A percentile compares a stretch with the other conserved stretches of the same genome.
Conservation (phyloP, 2,113 vertebrate species). For the Carassius carassius region DNA sequence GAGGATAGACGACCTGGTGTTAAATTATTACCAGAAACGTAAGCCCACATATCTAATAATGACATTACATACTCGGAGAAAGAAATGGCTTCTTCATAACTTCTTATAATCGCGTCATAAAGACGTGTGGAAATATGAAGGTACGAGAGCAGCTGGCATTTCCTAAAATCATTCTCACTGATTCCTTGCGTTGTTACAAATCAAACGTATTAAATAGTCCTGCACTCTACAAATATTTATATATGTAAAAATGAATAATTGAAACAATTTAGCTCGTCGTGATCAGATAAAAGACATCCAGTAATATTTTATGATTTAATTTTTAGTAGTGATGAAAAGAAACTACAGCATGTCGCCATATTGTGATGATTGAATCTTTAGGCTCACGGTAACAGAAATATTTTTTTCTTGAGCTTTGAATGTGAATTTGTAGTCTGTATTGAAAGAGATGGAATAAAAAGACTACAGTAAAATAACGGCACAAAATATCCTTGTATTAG, state of each 20-base stretch:
- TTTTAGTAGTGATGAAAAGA: neutral
- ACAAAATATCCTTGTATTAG: neutral
- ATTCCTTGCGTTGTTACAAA: neutral
- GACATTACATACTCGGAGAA: neutral
- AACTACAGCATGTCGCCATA: neutral
- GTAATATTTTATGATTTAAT: neutral
- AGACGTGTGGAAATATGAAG: neutral
- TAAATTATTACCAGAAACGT: slow-evolving; percentile 37
- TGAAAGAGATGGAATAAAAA: neutral
- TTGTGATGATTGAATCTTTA: neutral
- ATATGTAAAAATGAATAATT: neutral
- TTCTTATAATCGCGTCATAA: slow-evolving; percentile 12
- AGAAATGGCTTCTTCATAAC: slow-evolving; percentile 30
- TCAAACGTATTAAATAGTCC: neutral
- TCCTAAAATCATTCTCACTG: neutral
- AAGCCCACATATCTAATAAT: slow-evolving; percentile 38
- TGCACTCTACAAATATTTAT: neutral
- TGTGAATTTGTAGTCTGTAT: neutral
- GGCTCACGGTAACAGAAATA: neutral
- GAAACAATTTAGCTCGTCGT: neutral
- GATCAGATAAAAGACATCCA: neutral
- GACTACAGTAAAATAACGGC: neutral
- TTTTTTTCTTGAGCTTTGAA: neutral
- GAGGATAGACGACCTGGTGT: slow-evolving; percentile 5
- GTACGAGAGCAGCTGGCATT: neutral